A percentile compares a stretch with the other conserved stretches of the same genome.
Evolutionary conservation across 2,888 invertebrate genomes (phyloP).

Genomic region (Mayetiola destructor): DNA sequence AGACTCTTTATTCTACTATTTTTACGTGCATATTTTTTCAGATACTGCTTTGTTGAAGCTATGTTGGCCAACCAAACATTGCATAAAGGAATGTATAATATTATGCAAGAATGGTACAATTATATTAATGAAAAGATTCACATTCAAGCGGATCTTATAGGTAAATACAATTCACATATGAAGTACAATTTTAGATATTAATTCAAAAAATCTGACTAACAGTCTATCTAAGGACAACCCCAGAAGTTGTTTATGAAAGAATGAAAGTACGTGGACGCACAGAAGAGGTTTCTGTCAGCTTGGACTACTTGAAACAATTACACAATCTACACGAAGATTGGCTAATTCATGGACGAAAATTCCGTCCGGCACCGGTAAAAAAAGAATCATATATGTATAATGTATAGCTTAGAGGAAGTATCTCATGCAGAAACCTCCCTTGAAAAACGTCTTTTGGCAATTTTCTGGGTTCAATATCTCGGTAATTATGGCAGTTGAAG

Average conservation of each 20-base stretch:
- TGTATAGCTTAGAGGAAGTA: too few relatives aligned
- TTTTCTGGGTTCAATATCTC: too few relatives aligned
- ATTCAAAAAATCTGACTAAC: too few relatives aligned
- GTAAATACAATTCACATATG: slow-evolving; percentile 36
- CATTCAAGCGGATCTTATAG: slow-evolving; percentile 71
- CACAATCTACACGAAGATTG: slow-evolving; percentile 63
- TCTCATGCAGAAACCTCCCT: too few relatives aligned
- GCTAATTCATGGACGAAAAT: slow-evolving; percentile 41
- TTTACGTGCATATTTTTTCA: not conserved
- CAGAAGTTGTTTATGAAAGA: slow-evolving; percentile 51
- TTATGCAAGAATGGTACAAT: slow-evolving; percentile 75
- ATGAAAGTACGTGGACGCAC: slow-evolving; percentile 60
- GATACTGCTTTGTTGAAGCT: slow-evolving; percentile 55
- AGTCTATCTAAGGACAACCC: slow-evolving; percentile 54
- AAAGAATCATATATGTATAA: too few relatives aligned
- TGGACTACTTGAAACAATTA: slow-evolving; percentile 66
- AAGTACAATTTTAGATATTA: not conserved
- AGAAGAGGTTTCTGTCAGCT: slow-evolving; percentile 66
- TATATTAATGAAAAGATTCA: slow-evolving; percentile 60
- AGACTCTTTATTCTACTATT: not conserved
- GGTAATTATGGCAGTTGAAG: too few relatives aligned
- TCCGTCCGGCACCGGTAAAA: slow-evolving; percentile 51
- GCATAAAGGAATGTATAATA: slow-evolving; percentile 59
- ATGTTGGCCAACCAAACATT: slow-evolving; percentile 53
- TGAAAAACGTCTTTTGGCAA: too few relatives aligned